Base-by-base conservation (phyloP, 2,797 vertebrate species). In the Alosa sapidissima region DNA sequence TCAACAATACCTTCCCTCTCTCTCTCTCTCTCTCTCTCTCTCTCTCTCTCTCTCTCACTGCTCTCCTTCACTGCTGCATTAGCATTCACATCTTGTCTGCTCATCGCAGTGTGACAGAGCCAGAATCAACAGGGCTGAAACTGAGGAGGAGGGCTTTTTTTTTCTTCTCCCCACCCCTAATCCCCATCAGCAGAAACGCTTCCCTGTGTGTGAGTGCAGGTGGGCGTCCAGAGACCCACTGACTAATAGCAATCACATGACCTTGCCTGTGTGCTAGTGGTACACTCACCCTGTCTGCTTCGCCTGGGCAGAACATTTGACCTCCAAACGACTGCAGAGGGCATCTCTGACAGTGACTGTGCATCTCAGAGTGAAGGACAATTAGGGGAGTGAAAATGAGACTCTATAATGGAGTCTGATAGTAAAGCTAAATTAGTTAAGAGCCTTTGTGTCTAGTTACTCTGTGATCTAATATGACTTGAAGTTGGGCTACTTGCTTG, bases 101-200 rank as follows among this genome's bases (percentile, higher is more conserved):
- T 58, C 81, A 83, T 87, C 81, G 81, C 85, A 65, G 54, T 84
- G 19, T 62, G 81, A 47, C 21, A 5, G 83, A 82, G 90, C 89
- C 88, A 89, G 88, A 82, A 82, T 89, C 88, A 90, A 88, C 83
- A 86, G 83, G 47, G 3, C 41, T 72, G 68, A 41, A 72, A 72
- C 33, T 72, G 36, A 72, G 68, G 36, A 41, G 24, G 8, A 68
- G 11, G 24, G 33, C 62, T 19, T 19, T 51, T 51, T 51, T 51
- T 11, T 11, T 8, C 7, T 19, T 19, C 51, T 8, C 7, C 6
- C 28, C 16, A 81, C 41, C 13, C 36, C 36, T 19, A 19, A 78
- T 21, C 82, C 65, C 88, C 84, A 88, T 91, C 88, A 91, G 88
- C 88, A 91, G 89, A 89, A 93, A 93, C 90, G 90, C 82, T 81